Conservation (phyloP, 2,888 invertebrate species). For the Agrotis clavis region DNA sequence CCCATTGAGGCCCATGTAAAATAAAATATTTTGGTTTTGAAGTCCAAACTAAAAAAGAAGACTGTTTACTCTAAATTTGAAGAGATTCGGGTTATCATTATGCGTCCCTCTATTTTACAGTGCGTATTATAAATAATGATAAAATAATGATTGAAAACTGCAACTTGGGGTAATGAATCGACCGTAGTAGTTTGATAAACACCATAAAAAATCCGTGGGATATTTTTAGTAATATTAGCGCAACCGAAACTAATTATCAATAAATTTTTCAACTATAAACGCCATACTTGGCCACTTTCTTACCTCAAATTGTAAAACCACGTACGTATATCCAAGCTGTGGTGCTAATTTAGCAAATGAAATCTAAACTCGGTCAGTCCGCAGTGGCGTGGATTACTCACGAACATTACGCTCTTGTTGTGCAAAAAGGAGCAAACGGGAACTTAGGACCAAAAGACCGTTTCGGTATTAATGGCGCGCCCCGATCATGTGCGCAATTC, state of each 20-base stretch:
- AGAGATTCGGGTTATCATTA: no score
- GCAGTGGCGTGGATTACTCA: slow-evolving; percentile 62
- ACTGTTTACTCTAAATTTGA: no score
- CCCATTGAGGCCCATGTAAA: no score
- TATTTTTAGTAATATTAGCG: not conserved
- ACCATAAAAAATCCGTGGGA: not conserved
- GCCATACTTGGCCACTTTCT: not conserved
- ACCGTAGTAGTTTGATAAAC: no score
- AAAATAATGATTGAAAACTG: no score
- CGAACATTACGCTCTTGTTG: slow-evolving; percentile 57
- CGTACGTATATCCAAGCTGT: slow-evolving; percentile 27
- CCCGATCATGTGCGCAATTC: slow-evolving; percentile 45
- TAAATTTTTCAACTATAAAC: slow-evolving; percentile 24
- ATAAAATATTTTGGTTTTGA: no score
- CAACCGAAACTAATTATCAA: not conserved
- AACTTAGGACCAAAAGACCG: slow-evolving; percentile 59
- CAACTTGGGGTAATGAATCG: no score
- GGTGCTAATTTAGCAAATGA: slow-evolving; percentile 65
- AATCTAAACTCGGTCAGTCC: slow-evolving; percentile 68
- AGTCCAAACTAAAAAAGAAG: no score
- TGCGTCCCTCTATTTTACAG: no score
- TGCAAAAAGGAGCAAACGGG: slow-evolving; percentile 49
- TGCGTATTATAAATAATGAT: no score
- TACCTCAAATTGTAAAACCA: slow-evolving; percentile 46
- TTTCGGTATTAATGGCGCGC: slow-evolving; percentile 60